Conservation (phyloP, 2,888 invertebrate species). For the Adineta ricciae region DNA sequence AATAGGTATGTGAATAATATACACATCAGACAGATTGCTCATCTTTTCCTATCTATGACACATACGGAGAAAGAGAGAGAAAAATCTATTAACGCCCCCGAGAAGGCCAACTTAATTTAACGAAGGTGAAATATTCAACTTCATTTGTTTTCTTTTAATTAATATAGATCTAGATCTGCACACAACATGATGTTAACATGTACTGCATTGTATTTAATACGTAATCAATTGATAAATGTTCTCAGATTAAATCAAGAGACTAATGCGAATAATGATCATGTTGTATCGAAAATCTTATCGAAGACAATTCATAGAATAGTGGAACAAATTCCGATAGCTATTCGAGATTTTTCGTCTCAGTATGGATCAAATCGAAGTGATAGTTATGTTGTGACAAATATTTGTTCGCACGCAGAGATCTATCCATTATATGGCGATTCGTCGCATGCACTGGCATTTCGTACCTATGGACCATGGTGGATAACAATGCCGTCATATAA, state of each 20-base stretch:
- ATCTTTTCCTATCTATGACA: background rate
- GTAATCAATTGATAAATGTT: background rate
- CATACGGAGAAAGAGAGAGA: too few relatives aligned
- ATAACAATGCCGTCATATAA: background rate
- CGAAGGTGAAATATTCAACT: too few relatives aligned
- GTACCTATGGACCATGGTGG: slow-evolving; percentile 17
- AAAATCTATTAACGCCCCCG: too few relatives aligned
- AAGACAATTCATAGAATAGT: background rate
- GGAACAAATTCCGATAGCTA: background rate
- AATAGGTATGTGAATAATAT: background rate
- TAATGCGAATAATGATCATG: background rate
- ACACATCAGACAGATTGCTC: background rate
- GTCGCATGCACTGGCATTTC: background rate
- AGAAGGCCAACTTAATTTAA: too few relatives aligned
- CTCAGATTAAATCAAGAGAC: background rate
- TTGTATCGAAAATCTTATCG: background rate
- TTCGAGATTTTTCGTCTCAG: slow-evolving; percentile 13
- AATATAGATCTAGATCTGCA: background rate
- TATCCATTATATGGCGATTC: slow-evolving; percentile 1
- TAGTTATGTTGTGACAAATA: slow-evolving; percentile 15
- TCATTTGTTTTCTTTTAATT: too few relatives aligned
- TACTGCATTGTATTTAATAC: background rate
- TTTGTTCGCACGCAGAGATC: background rate
- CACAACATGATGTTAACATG: background rate
- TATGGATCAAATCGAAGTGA: slow-evolving; percentile 12